Conservation (phyloP, 2,113 vertebrate genomes). For the Penelope pileata region DNA sequence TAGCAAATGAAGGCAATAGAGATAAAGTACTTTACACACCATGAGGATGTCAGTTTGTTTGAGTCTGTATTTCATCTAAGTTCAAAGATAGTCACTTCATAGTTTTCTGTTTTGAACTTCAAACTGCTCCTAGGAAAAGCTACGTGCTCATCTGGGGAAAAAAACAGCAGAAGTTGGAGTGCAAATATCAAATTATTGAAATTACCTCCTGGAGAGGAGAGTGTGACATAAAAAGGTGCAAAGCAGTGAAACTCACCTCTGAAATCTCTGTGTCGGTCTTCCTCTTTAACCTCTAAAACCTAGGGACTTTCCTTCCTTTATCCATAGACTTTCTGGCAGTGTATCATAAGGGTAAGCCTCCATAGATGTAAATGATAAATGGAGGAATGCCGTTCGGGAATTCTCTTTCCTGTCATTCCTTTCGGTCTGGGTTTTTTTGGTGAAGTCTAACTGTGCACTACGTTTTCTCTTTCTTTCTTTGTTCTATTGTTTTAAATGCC, state of each 20-base stretch:
- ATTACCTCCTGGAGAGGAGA: background rate
- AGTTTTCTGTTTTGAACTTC: background rate
- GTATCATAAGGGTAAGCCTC: background rate
- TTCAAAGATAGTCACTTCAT: background rate
- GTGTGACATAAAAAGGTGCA: background rate
- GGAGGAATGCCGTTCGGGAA: background rate
- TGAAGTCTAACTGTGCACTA: background rate
- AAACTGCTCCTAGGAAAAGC: background rate
- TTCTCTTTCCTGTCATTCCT: background rate
- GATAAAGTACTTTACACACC: background rate
- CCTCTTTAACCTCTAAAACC: background rate
- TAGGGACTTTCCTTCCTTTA: background rate
- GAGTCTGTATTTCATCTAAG: background rate
- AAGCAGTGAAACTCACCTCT: background rate
- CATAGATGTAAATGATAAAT: background rate
- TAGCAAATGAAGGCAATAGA: background rate
- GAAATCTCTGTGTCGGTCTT: background rate
- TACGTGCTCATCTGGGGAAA: background rate
- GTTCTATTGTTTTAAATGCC: slow-evolving; percentile 17
- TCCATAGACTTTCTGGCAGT: background rate
- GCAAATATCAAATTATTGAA: background rate
- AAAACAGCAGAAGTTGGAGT: background rate
- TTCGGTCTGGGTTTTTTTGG: background rate
- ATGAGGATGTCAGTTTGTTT: background rate
- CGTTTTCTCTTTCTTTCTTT: background rate